Base-by-base conservation (phyloP, 2,888 invertebrate genomes). In the Pristionchus arcanus region DNA sequence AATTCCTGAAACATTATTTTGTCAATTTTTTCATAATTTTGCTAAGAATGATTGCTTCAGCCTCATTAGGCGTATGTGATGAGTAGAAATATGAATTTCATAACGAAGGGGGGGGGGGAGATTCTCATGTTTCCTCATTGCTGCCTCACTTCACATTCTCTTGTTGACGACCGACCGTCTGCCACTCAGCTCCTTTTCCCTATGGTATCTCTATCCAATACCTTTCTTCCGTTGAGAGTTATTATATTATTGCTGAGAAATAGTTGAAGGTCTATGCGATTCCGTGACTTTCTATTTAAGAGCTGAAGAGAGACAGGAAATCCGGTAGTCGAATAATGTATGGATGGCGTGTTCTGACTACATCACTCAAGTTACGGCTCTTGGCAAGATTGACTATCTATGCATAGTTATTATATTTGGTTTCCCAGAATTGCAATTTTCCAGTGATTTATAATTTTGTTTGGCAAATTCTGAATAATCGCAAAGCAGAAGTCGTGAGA, bases 131-230 rank as follows among this genome's bases (percentile, higher is more conserved):
- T 77, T 77, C 77, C 42, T 34, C 71, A 71, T 34, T 34, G 34
- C 77, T 77, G 42, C 77, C 77, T 42, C 77, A 42, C 77, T 77
- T 77, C 42, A 37, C 77, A 77, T 77, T 71, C 71, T 71, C 71
- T 71, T 77, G 77, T 77, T 77, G 77, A 77, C 77, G n/a, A 71
- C 31, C 71, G 71, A 71, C 34, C 31, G 28, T n/a, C 71, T 66
- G 34, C 34, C 71, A 31, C 71, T 37, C 77, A 19, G 37, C 77
- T 42, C 42, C 31, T 25, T 34, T 34, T 31, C n/a, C 77, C 77
- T 21, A 77, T 28, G 37, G 71, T 74, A 74, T 55, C 84, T 84
- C 84, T 37, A 31, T 83, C 83, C 34, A 16, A 13, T 83, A 28
- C 49, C 28, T 83, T 49, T 83, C 55, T 21, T 83, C 49, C 16